phyloP scores from a whole-genome alignment of 2,888 invertebrate species.

The Pelosia muscerda region DNA sequence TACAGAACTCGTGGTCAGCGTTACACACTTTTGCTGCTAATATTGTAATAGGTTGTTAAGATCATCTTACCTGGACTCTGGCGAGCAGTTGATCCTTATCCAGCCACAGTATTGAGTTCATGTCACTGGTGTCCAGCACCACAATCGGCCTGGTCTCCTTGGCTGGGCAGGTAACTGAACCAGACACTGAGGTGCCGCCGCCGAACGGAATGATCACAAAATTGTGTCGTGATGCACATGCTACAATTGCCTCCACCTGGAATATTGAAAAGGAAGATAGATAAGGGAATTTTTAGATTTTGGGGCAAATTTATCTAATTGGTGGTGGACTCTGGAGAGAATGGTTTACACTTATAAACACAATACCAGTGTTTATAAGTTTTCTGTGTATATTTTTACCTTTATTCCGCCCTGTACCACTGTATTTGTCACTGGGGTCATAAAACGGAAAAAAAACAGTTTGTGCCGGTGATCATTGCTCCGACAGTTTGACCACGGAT shows the following conservation, averaged over 20 bases:
- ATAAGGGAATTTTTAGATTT: neutral
- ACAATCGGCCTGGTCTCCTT: conserved; percentile 91
- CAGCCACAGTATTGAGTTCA: conserved; percentile 98
- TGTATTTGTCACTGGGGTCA: too few relatives aligned
- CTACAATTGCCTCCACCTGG: conserved; percentile 92
- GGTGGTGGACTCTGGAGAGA: neutral
- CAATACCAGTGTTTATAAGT: too few relatives aligned
- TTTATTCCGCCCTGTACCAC: too few relatives aligned
- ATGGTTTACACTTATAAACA: too few relatives aligned
- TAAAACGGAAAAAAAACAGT: too few relatives aligned
- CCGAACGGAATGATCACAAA: conserved; percentile 97
- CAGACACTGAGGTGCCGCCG: conserved; percentile 97
- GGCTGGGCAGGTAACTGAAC: conserved; percentile 94
- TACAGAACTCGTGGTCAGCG: too few relatives aligned
- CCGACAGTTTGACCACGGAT: too few relatives aligned
- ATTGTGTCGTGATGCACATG: conserved; percentile 90
- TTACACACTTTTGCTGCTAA: too few relatives aligned
- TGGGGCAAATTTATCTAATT: neutral
- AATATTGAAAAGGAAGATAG: conserved; percentile 17
- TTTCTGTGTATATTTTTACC: too few relatives aligned
- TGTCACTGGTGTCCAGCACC: conserved; percentile 97
- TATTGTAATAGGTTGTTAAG: neutral
- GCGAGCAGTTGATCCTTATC: conserved; percentile 88
- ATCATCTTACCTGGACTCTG: conserved; percentile 70
- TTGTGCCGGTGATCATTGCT: too few relatives aligned